phyloP scores from a whole-genome alignment of 1,140 invertebrate genomes.

The Chelonus insularis region DNA sequence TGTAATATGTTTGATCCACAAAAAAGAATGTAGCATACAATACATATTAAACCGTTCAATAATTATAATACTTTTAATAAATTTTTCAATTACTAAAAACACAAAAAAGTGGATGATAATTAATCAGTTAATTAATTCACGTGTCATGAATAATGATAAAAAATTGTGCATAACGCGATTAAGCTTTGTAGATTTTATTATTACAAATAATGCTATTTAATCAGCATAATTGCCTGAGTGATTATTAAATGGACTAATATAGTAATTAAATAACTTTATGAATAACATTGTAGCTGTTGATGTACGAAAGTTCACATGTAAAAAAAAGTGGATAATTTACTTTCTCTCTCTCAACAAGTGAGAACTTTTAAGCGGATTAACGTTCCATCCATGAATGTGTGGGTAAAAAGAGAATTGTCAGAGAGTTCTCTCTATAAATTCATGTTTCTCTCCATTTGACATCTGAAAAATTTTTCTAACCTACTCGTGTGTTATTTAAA shows the following conservation, averaged over 20 bases:
- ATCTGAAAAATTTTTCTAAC: neutral
- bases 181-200: neutral
- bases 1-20: slow-evolving; percentile 33
- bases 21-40: neutral
- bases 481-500: no score
- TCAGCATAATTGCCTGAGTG: neutral
- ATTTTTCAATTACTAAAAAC: no score
- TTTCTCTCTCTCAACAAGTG: neutral
- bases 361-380: slow-evolving; percentile 5
- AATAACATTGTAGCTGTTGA: neutral
- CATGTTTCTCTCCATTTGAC: neutral
- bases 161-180: neutral
- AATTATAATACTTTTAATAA: no score
- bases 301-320: neutral
- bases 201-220: neutral
- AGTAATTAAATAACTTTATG: no score
- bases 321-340: slow-evolving; percentile 4
- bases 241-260: no score
- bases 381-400: neutral
- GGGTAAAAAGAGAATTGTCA: slow-evolving; percentile 4
- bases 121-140: neutral
- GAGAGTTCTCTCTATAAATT: neutral
- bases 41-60: no score
- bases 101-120: no score
- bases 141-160: neutral